phyloP scores from a whole-genome alignment of 2,113 vertebrate species.

The Natator depressus region DNA sequence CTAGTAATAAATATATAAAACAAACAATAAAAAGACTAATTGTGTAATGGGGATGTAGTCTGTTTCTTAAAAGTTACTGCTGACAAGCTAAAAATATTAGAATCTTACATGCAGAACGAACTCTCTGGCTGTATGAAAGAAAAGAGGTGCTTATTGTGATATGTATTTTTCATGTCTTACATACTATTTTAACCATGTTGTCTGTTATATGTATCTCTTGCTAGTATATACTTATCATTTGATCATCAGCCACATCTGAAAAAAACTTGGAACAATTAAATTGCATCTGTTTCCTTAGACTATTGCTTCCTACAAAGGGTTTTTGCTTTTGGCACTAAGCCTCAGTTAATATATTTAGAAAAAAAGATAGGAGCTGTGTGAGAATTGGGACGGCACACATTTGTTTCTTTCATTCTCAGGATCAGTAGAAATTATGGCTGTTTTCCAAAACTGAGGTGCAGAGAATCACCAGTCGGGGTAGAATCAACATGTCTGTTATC shows the following conservation, averaged over 20 bases:
- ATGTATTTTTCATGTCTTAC: accelerated
- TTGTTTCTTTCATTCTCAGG: conserved; percentile 20
- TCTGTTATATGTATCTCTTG: neutral
- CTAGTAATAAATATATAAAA: neutral
- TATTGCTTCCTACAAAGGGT: neutral
- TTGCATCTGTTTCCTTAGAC: neutral
- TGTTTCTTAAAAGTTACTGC: neutral
- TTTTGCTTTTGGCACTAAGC: neutral
- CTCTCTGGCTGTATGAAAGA: neutral
- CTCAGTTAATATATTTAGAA: neutral
- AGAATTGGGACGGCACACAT: neutral
- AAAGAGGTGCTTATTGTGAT: neutral
- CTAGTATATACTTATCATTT: neutral
- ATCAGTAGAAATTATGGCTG: neutral
- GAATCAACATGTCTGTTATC: neutral
- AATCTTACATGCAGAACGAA: neutral
- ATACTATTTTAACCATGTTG: accelerated
- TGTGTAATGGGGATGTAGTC: neutral
- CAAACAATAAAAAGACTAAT: neutral
- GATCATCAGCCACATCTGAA: neutral
- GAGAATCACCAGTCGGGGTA: neutral
- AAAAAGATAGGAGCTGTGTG: neutral
- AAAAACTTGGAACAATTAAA: neutral
- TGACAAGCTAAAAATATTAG: neutral
- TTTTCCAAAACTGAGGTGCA: neutral